These are phyloP conservation scores for Buceros bicornis DNA, from an alignment of 2,797 vertebrate genomes.

Conservation along the genomic window DNA sequence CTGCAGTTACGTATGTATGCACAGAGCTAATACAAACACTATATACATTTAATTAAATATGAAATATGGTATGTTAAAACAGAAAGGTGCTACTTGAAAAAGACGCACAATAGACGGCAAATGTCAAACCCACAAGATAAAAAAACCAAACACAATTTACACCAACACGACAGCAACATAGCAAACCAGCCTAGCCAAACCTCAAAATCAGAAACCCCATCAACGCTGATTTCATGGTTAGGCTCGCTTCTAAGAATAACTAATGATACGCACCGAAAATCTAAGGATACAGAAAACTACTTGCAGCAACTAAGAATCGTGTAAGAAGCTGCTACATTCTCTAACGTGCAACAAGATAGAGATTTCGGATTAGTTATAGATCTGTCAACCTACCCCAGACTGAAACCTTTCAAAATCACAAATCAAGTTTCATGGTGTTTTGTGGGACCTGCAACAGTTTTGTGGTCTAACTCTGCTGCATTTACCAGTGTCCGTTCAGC, in stretches of 20 bases:
- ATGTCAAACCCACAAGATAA: not conserved
- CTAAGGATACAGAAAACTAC: not conserved
- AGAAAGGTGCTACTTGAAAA: not conserved
- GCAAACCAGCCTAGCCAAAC: not conserved
- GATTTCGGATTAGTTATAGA: not conserved
- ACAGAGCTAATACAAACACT: not conserved
- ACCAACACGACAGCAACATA: not conserved
- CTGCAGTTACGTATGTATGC: not conserved
- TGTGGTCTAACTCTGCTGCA: not conserved
- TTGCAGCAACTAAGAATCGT: not conserved
- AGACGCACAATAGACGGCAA: not conserved
- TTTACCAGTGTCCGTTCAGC: not conserved
- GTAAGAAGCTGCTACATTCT: not conserved
- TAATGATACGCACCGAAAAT: not conserved
- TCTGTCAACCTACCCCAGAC: not conserved
- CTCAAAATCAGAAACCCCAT: not conserved
- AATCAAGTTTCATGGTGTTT: not conserved
- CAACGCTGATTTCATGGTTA: not conserved
- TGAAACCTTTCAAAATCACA: not conserved
- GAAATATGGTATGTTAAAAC: not conserved
- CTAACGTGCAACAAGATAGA: not conserved
- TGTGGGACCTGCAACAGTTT: not conserved
- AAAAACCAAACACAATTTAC: not conserved
- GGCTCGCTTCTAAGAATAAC: not conserved
- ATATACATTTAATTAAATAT: rapidly evolving